A percentile compares a stretch with the other conserved stretches of the same genome.
phyloP scores from a whole-genome alignment of 1,140 invertebrate species.

The Onthophagus taurus region DNA sequence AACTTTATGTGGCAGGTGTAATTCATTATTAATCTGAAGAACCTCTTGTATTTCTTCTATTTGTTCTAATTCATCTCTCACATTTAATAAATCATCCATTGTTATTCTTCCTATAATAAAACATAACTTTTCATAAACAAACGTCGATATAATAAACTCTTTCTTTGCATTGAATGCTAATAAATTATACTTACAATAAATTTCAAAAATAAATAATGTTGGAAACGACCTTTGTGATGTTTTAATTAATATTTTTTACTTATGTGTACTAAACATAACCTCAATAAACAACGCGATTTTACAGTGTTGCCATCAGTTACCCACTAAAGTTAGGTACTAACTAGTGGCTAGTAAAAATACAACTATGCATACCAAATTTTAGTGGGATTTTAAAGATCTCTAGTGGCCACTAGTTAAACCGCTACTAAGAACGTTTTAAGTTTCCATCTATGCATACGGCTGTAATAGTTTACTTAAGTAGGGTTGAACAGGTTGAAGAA shows the following conservation, averaged over 20 bases:
- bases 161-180: background rate
- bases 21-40: background rate
- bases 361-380: background rate
- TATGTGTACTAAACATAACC: background rate
- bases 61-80: background rate
- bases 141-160: background rate
- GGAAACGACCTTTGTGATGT: background rate
- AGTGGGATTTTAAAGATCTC: background rate
- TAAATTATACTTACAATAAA: background rate
- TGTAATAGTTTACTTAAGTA: too few species aligned
- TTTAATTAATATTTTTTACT: background rate
- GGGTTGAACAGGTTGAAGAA: too few species aligned
- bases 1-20: background rate
- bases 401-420: background rate
- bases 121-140: background rate
- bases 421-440: slow-evolving; percentile 1
- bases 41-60: background rate
- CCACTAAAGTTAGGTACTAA: background rate
- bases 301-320: background rate
- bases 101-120: background rate
- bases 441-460: background rate
- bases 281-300: background rate
- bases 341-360: slow-evolving; percentile 1
- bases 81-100: background rate
- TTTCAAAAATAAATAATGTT: background rate